Evolutionary conservation across 2,888 invertebrate species (phyloP), one percentile per base, ranked within the genome.

Genomic region (Netelia fuscicornis): DNA sequence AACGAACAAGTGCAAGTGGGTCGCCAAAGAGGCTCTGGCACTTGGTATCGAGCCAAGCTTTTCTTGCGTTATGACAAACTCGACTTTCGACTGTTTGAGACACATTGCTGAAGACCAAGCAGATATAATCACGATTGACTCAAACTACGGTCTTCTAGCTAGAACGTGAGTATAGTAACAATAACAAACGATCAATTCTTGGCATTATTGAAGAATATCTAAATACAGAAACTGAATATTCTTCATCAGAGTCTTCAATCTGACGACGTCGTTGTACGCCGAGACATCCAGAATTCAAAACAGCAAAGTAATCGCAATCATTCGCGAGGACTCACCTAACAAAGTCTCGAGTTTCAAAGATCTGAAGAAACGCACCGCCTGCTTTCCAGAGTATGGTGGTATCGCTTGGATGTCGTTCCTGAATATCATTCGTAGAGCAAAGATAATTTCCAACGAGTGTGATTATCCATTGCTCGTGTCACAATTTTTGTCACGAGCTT

Each of bases 351-450:
- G 94, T 37, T 95, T 96, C 86, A 94, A 94, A 84, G 95, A 95
- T 90, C 90, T 97, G 1, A 94, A 95, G 56, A 94, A 93, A 0
- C 95, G 94, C 86, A 94, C 93, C 30, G 96, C 96, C 0, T 97
- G 96, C 91, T 95, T 97, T 93, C 96, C 96, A 0, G 96, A 96
- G 89, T 96, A 95, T 87, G 96, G 96, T 0, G 96, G 96, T 52
- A 95, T 96, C 76, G 96, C 96, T 6, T 96, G 95, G 94, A 92
- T 96, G 64, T 95, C 96, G 1, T 96, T 96, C 90, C 94, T 96
- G 1, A 95, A 95, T 60, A 90, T 94, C 0, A 95, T 95, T 0
- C 95, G 95, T 44, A 94, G 94, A 81, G 92, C 94, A 0, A 93
- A 94, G 10, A 91, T 96, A 1, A 91, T 96, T 62, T 92, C 94